Evolutionary conservation across 2,113 vertebrate species (phyloP).

Genomic region (Chionodraco myersi): DNA sequence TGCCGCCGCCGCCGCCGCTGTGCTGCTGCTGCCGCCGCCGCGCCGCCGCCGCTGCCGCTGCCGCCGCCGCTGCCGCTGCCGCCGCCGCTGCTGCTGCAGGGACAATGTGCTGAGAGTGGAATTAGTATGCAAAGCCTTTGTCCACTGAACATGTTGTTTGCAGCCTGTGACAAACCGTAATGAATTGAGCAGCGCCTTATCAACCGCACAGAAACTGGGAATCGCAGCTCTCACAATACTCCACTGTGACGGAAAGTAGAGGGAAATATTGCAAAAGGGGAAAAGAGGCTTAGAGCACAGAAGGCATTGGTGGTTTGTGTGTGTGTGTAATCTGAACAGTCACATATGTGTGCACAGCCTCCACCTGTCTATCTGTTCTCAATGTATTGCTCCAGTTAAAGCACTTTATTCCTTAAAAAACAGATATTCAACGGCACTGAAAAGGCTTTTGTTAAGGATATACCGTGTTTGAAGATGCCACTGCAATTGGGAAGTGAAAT

Average conservation of each 20-base stretch:
- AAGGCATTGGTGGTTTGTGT: constrained; percentile 11
- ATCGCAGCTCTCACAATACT: constrained; percentile 47
- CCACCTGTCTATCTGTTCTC: constrained; percentile 8
- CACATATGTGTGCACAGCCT: constrained; percentile 8
- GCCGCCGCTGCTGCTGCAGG: not conserved
- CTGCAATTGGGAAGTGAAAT: constrained; percentile 9
- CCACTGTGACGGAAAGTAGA: constrained; percentile 49
- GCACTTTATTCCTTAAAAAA: not conserved
- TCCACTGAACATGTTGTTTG: constrained; percentile 66
- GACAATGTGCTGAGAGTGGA: constrained; percentile 52
- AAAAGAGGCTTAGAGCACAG: constrained; percentile 20
- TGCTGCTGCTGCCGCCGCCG: too few relatives aligned
- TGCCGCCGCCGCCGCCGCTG: too few relatives aligned
- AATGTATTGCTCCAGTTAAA: constrained; percentile 2
- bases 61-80: too few relatives aligned
- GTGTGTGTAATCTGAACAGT: constrained; percentile 19
- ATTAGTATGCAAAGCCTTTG: constrained; percentile 79
- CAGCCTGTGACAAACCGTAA: constrained; percentile 69
- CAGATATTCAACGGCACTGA: not conserved
- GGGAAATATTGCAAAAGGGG: constrained; percentile 22
- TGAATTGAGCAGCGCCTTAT: constrained; percentile 70
- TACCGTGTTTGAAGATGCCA: not conserved
- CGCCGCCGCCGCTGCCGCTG: too few relatives aligned
- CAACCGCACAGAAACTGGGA: constrained; percentile 60
- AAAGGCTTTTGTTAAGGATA: not conserved